Percentiles rank a stretch among this genome's conserved stretches.
phyloP scores from a whole-genome alignment of 2,797 vertebrate genomes.

The Acomys russatus region DNA sequence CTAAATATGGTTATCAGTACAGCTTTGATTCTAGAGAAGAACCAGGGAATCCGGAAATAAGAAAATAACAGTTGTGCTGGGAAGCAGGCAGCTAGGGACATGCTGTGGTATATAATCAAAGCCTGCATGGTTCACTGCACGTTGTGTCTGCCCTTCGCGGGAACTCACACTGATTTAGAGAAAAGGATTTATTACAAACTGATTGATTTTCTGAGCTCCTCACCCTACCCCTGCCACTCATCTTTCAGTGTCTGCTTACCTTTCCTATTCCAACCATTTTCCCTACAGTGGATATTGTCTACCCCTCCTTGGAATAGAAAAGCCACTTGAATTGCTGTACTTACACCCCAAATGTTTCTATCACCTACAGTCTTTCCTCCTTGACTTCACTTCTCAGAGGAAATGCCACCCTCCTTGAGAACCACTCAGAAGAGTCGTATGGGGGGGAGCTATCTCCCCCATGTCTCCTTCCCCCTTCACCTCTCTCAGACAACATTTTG shows the following conservation, averaged over 20 bases:
- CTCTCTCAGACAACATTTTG: neutral
- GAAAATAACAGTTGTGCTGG: slow-evolving; percentile 51
- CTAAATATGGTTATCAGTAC: slow-evolving; percentile 68
- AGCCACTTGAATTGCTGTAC: neutral
- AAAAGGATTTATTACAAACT: slow-evolving; percentile 1
- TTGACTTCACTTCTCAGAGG: neutral
- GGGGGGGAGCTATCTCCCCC: neutral
- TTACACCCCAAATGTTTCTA: neutral
- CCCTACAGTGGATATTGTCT: neutral
- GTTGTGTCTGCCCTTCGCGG: neutral
- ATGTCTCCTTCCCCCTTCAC: neutral
- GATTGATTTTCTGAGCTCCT: slow-evolving; percentile 32
- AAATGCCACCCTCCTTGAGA: neutral
- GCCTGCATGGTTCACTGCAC: neutral
- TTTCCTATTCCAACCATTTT: neutral
- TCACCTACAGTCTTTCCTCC: accelerated
- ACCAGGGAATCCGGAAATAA: slow-evolving; percentile 35
- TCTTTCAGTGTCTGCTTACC: slow-evolving; percentile 29
- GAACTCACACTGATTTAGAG: slow-evolving; percentile 45
- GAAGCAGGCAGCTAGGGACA: neutral
- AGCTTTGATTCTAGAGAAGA: slow-evolving; percentile 74
- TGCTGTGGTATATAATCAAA: neutral
- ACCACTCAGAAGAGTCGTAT: neutral
- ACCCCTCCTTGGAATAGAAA: neutral
- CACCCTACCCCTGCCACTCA: neutral